Conservation (phyloP, 2,113 vertebrate genomes). For the Oenanthe oenanthe region DNA sequence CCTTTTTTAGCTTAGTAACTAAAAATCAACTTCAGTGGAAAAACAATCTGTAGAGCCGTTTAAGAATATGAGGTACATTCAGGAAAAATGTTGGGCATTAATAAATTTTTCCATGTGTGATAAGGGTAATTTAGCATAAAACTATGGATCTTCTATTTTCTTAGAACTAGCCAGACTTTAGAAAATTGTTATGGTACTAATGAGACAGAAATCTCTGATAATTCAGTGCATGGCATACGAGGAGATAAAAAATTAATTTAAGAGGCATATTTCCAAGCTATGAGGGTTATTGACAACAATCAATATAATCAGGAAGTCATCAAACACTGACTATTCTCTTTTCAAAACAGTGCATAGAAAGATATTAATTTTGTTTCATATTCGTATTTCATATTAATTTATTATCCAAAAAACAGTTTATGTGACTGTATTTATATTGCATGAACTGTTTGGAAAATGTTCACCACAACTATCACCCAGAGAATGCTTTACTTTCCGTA, state of each 20-base stretch:
- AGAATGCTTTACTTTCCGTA: background rate
- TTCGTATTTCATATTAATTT: background rate
- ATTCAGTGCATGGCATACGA: background rate
- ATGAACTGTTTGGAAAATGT: background rate
- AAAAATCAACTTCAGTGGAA: background rate
- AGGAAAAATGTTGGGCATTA: background rate
- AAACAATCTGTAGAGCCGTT: background rate
- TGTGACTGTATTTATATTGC: background rate
- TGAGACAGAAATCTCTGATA: slow-evolving; percentile 2
- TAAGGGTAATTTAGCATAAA: background rate
- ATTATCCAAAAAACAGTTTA: background rate
- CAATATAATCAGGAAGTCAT: background rate
- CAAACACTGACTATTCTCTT: background rate
- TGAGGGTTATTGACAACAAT: background rate
- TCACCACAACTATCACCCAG: background rate
- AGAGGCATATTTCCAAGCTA: background rate
- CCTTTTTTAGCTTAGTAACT: background rate
- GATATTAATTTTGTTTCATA: background rate
- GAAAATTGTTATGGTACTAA: slow-evolving; percentile 3
- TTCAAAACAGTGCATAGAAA: background rate
- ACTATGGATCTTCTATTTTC: background rate
- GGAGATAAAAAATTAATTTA: slow-evolving; percentile 52
- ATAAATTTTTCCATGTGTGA: slow-evolving; percentile 1
- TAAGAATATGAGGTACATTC: background rate
- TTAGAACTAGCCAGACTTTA: background rate